phyloP scores from a whole-genome alignment of 2,797 vertebrate genomes.

The Tenualosa ilisha region DNA sequence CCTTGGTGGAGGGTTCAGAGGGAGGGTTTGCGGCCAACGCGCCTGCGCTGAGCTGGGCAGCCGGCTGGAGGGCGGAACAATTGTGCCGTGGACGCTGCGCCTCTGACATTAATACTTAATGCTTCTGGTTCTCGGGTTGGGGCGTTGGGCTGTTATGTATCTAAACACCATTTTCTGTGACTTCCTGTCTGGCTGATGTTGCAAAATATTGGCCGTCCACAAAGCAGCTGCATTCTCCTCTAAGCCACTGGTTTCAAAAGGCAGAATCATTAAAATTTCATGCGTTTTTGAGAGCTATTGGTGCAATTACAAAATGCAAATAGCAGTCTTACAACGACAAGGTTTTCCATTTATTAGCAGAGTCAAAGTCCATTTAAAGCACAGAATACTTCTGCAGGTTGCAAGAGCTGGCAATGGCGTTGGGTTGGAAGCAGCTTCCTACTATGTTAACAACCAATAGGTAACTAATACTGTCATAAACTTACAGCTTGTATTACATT shows the following conservation, averaged over 20 bases:
- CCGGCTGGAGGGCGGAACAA: neutral
- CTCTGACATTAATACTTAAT: neutral
- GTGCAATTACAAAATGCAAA: conserved; percentile 15
- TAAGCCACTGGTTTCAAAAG: neutral
- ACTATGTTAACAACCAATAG: neutral
- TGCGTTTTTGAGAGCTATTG: neutral
- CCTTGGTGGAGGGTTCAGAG: conserved; percentile 5
- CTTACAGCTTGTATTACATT: neutral
- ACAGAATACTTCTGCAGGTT: conserved; percentile 1
- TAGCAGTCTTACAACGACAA: neutral
- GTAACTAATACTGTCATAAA: neutral
- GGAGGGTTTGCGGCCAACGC: neutral
- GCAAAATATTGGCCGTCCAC: conserved; percentile 1
- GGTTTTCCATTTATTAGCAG: conserved; percentile 9
- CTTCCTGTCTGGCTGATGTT: neutral
- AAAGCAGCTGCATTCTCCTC: neutral
- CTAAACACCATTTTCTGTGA: neutral
- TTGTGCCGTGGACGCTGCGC: neutral
- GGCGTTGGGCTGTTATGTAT: neutral
- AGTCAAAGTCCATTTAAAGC: neutral
- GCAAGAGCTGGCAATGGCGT: neutral
- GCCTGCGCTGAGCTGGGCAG: neutral
- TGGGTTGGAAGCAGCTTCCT: neutral
- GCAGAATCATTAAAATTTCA: conserved; percentile 3
- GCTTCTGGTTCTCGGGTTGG: neutral